Percentiles rank a stretch among this genome's conserved stretches.
These are phyloP conservation scores for Micromussa lordhowensis DNA, from an alignment of 92 coral and sea anemone genomes.

Conservation along the genomic window DNA sequence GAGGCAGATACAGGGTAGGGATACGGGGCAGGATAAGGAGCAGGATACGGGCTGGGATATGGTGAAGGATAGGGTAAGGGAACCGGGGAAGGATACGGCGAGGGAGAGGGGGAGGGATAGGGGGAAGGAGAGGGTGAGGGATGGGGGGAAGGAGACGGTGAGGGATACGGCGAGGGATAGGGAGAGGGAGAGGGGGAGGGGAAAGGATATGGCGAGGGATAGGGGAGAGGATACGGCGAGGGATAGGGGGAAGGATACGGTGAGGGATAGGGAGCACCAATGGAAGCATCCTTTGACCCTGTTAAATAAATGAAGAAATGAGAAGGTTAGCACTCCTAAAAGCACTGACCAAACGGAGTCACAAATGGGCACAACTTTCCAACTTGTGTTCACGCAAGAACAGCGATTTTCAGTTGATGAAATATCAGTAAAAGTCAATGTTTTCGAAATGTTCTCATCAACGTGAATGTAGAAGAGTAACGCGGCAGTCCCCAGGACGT, in stretches of 20 bases:
- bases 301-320: background rate
- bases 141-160: background rate
- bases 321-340: background rate
- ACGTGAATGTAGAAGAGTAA: too few species aligned
- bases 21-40: background rate
- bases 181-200: background rate
- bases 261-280: background rate
- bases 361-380: too few species aligned
- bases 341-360: too few species aligned
- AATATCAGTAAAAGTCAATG: too few species aligned
- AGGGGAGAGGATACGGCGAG: background rate
- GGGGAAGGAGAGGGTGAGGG: background rate
- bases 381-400: too few species aligned
- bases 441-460: too few species aligned
- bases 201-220: background rate
- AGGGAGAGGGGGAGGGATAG: background rate
- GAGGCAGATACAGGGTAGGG: too few species aligned
- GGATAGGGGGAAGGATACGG: background rate
- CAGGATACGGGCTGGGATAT: background rate
- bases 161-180: background rate
- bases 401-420: too few species aligned
- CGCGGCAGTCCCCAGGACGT: too few species aligned
- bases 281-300: background rate
- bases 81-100: background rate
- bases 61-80: background rate